Evolutionary conservation across 2,113 vertebrate species (phyloP), one percentile per base, ranked within the genome.

Genomic region (Phaetusa simplex): DNA sequence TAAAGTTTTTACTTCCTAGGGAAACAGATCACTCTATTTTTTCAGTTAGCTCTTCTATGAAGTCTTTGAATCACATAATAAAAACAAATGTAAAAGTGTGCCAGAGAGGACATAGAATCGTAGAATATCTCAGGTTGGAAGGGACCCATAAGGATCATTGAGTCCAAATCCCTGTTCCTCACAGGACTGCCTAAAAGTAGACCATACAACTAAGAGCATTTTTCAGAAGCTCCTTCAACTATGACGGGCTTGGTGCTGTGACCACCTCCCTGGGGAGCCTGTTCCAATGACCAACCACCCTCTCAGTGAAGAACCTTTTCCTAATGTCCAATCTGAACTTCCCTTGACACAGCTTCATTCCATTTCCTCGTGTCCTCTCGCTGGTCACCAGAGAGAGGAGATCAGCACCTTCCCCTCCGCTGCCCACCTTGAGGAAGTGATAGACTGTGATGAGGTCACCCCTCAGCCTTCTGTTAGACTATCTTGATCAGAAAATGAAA

Each of bases 351-450:
- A 55, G 27, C n/a, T 80, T 64, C 14, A 9, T 76, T 45, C 47
- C 7, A 3, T 80, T 72, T 80, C 20, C 53, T 89, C 0, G 0
- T 24, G 32, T 53, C 6, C 8, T 66, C 1, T 15, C 0, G 0
- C 14, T 53, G 71, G 27, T 53, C 38, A 30, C 21, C 19, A n/a
- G 62, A 56, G 18, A 32, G n/a, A 40, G 45, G 14, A 53, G 15
- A 30, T 34, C 15, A 76, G 16, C 7, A 17, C 13, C 27, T 16
- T 12, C 7, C 2, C 29, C 34, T 55, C 17, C 0, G 0, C 8
- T 56, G 10, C 1, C 7, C 1, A 0, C 19, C 18, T 9, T 40
- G 62, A 76, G 13, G 40, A 58, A n/a, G 5, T 1, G n/a, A 8
- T 47, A 70, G 22, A 20, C 26, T 42, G 3, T 1, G 1, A 55